These are phyloP conservation scores for Aphis craccivora DNA, from an alignment of 1,140 invertebrate genomes.

Conservation along the genomic window DNA sequence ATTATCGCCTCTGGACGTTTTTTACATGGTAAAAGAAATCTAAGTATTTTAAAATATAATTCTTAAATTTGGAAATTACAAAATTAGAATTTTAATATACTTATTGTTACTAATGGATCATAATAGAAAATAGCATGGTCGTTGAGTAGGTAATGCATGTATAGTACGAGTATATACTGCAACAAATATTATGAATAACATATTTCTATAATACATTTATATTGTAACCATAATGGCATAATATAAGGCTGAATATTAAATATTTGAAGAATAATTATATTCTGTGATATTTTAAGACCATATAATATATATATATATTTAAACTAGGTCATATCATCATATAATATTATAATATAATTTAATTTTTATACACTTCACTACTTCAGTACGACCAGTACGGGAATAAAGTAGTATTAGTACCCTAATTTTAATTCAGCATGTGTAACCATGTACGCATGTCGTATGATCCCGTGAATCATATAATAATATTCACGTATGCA, in stretches of 20 bases:
- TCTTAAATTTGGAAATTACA: not conserved
- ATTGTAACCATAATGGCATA: not conserved
- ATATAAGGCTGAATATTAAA: not conserved
- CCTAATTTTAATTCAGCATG: not conserved
- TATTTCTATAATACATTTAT: not conserved
- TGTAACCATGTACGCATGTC: not conserved
- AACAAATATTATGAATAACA: not conserved
- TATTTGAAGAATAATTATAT: not conserved
- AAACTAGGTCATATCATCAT: not conserved
- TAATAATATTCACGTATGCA: not conserved
- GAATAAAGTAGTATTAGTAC: not conserved
- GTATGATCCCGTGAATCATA: not conserved
- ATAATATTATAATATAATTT: not conserved
- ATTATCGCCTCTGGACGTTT: rapidly evolving
- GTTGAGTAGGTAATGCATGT: too few species aligned
- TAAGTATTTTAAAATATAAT: not conserved
- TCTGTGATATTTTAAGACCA: not conserved
- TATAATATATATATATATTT: not conserved
- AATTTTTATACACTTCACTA: not conserved
- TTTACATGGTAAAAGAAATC: not conserved
- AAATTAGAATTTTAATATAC: too few species aligned
- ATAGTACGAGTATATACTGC: not conserved
- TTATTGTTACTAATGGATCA: too few species aligned
- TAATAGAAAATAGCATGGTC: not conserved
- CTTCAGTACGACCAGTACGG: not conserved